Evolutionary conservation across 1,140 invertebrate species (phyloP).

Genomic region (Physella acuta): DNA sequence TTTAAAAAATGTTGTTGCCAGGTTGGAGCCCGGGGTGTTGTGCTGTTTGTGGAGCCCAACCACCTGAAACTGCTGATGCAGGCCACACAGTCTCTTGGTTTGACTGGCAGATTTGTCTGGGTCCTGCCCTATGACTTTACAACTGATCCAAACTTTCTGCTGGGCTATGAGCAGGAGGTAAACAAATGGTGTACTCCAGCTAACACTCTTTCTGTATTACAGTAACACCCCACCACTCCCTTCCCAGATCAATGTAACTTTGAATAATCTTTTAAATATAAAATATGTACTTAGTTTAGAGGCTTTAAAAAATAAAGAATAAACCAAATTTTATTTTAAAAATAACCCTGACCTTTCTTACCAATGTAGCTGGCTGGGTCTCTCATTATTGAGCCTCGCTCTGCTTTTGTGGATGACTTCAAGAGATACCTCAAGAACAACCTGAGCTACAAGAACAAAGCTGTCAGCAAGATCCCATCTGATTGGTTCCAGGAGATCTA

Average conservation of each 20-base stretch:
- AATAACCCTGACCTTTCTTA: too few species aligned
- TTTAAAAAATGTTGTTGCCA: background rate
- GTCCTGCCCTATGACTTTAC: constrained; percentile 80
- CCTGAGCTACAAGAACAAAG: constrained; percentile 46
- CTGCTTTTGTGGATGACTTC: constrained; percentile 61
- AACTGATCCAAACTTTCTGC: background rate
- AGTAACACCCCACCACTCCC: too few species aligned
- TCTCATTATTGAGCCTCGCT: constrained; percentile 72
- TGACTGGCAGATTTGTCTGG: constrained; percentile 68
- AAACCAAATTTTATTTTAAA: too few species aligned
- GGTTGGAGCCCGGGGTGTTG: constrained; percentile 68
- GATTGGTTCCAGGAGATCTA: constrained; percentile 82
- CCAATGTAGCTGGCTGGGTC: constrained; percentile 71
- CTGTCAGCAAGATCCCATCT: constrained; percentile 43
- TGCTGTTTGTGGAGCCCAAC: constrained; percentile 73
- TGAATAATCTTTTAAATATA: too few species aligned
- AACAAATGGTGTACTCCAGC: too few species aligned
- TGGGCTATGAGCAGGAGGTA: constrained; percentile 7
- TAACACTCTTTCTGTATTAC: too few species aligned
- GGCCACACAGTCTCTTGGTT: constrained; percentile 61
- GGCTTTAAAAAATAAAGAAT: too few species aligned
- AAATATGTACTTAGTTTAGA: too few species aligned
- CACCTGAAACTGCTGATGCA: constrained; percentile 67
- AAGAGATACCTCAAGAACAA: constrained; percentile 47
- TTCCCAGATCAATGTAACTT: too few species aligned